Percentiles rank a stretch among this genome's conserved stretches.
Conservation (phyloP, 2,797 vertebrate genomes). For the Lithobates sylvaticus region DNA sequence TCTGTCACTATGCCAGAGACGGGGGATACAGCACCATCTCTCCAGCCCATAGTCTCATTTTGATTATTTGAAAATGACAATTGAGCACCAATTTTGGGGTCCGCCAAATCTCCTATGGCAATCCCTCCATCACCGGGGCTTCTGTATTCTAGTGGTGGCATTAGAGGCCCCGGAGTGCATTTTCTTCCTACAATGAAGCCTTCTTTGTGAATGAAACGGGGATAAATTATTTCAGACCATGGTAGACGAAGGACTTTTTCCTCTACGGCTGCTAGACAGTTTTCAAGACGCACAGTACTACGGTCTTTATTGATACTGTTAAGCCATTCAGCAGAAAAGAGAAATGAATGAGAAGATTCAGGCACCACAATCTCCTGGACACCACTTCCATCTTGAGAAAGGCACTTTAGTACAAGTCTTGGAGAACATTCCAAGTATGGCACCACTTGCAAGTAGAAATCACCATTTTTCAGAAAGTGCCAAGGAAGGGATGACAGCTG, state of each 20-base stretch:
- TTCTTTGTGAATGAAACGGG: conserved; percentile 88
- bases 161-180: conserved; percentile 64
- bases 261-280: conserved; percentile 86
- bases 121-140: conserved; percentile 76
- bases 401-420: conserved; percentile 87
- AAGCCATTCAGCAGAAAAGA: conserved; percentile 92
- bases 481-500: conserved; percentile 92
- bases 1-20: conserved; percentile 64
- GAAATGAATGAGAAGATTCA: conserved; percentile 85
- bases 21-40: conserved; percentile 49
- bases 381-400: conserved; percentile 85
- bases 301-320: conserved; percentile 91
- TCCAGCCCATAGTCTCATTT: conserved; percentile 21
- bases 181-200: conserved; percentile 75
- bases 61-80: conserved; percentile 25
- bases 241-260: conserved; percentile 85
- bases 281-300: conserved; percentile 81
- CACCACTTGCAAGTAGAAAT: conserved; percentile 95
- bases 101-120: conserved; percentile 69
- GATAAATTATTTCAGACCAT: conserved; percentile 91
- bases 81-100: conserved; percentile 60
- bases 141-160: conserved; percentile 71
- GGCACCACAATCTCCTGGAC: conserved; percentile 88
- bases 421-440: conserved; percentile 88
- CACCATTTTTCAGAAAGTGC: conserved; percentile 86